Evolutionary conservation across 2,797 vertebrate species (phyloP).

Genomic region (Coracias cyanogaster): DNA sequence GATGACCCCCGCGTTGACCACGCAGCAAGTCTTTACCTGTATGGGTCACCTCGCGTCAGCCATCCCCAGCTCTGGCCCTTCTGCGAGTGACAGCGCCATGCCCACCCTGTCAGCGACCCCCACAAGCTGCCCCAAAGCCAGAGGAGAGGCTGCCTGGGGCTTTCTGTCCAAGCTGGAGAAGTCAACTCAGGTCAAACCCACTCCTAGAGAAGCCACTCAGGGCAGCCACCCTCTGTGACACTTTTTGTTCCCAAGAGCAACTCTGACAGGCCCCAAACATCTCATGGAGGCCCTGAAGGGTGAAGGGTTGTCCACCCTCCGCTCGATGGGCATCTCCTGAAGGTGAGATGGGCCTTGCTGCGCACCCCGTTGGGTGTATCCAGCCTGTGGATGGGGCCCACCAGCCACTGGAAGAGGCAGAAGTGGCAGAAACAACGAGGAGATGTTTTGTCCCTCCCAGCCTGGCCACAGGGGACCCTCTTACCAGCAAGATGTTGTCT

Average conservation of each 20-base stretch:
- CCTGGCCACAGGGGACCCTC: neutral
- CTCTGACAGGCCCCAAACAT: fast-evolving
- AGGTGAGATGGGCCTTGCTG: neutral
- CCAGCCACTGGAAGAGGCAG: neutral
- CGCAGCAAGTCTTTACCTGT: slow-evolving; percentile 31
- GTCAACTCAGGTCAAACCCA: fast-evolving
- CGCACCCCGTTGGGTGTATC: neutral
- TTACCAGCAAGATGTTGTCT: slow-evolving; percentile 51
- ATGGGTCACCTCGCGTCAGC: neutral
- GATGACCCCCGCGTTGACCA: neutral
- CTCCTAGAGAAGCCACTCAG: neutral
- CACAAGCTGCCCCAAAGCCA: fast-evolving
- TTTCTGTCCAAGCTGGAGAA: neutral
- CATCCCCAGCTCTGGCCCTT: neutral
- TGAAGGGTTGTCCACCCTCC: neutral
- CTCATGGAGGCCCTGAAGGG: fast-evolving
- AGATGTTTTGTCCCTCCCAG: fast-evolving
- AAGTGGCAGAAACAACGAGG: fast-evolving
- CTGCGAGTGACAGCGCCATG: fast-evolving
- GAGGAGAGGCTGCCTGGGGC: neutral
- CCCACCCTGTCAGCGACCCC: neutral
- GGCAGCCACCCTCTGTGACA: fast-evolving
- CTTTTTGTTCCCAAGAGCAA: neutral
- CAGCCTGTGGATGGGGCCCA: neutral
- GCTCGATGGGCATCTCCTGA: fast-evolving